These are phyloP conservation scores for Lithodes maja DNA, from an alignment of 2,888 invertebrate species.

Conservation along the genomic window DNA sequence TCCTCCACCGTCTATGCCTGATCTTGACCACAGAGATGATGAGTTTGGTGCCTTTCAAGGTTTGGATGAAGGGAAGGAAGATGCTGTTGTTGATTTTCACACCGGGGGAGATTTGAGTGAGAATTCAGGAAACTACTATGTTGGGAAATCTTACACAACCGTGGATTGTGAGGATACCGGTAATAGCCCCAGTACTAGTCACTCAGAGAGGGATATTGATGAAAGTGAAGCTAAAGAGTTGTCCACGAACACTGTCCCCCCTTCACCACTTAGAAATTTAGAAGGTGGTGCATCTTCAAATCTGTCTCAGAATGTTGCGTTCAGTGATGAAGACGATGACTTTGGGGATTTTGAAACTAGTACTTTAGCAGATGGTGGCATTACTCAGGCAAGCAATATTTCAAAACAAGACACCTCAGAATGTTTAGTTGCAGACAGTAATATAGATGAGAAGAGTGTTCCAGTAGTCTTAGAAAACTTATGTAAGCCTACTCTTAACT, in stretches of 20 bases:
- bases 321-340: slow-evolving; percentile 29
- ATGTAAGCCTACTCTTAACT: no score
- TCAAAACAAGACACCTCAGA: not conserved
- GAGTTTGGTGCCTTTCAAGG: slow-evolving; percentile 47
- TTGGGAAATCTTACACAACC: not conserved
- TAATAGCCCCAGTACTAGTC: slow-evolving; percentile 43
- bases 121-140: not conserved
- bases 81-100: not conserved
- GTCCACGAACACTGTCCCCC: slow-evolving; percentile 27
- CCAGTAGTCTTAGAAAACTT: no score
- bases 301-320: slow-evolving; percentile 14
- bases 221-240: slow-evolving; percentile 22
- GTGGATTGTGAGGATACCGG: not conserved
- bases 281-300: slow-evolving; percentile 33
- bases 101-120: not conserved
- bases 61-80: not conserved
- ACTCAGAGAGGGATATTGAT: not conserved
- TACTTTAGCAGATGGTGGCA: not conserved
- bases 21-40: slow-evolving; percentile 15
- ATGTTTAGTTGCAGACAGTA: no score
- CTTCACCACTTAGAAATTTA: slow-evolving; percentile 50
- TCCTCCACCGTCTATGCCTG: not conserved
- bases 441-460: no score
- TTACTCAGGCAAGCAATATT: not conserved
- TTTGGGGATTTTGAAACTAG: slow-evolving; percentile 54